Evolutionary conservation across 2,797 vertebrate species (phyloP), one percentile per base, ranked within the genome.

Genomic region (Helostoma temminkii): DNA sequence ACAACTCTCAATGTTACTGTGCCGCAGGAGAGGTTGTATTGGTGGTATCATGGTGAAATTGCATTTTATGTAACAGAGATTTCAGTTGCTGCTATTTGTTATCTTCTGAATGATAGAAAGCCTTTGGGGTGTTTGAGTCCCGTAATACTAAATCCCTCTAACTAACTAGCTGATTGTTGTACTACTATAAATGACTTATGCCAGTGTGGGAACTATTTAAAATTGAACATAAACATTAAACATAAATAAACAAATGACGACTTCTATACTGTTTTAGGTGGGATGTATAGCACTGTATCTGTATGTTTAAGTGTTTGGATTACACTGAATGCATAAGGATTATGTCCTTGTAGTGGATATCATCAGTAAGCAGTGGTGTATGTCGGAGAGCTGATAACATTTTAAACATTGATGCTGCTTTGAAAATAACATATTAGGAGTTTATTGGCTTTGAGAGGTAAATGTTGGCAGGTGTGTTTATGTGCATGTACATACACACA

Each of bases 381-480:
- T 88, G 80, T 86, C 88, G 57, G 7, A 64, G 3, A 78, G 72
- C 80, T 87, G 88, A 91, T 90, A 85, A 81, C 86, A 75, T 91
- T 91, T 92, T 88, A 90, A 92, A 91, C 86, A 88, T 91, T 88
- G 82, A 92, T 89, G 88, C n/a, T 65, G 87, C 88, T 90, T 91
- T 90, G 80, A 89, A 90, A 91, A 89, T 84, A 79, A 77, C 45
- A 41, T 77, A 91, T 89, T 90, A 89, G 62, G 55, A 81, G 65
- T 88, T 83, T 91, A 90, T 89, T 89, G 88, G 86, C 76, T 90
- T 86, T 88, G 80, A 92, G 87, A 88, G 88, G 82, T 88, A 82
- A 87, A 86, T 76, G 85, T 78, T 89, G 81, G 81, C 89, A 89
- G 88, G 86, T 90, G 78, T 71, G 55, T 65, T 50, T 74, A 26